Evolutionary conservation across 30 jellyfish, hydroid and myxozoan genomes (phyloP).

Genomic region (Cassiopea xamachana): DNA sequence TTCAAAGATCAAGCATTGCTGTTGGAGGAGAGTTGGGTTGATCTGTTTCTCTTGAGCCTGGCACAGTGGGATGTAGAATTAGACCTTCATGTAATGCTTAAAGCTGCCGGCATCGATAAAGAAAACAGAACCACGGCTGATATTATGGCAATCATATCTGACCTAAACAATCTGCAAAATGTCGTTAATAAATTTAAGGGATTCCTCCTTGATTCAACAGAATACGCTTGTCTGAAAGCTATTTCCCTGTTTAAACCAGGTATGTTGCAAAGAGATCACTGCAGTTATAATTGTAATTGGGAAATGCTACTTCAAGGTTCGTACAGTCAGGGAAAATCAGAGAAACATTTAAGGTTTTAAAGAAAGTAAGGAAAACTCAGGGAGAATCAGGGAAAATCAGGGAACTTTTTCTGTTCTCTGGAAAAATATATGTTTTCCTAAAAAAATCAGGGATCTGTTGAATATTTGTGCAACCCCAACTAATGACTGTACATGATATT

Average conservation of each 20-base stretch:
- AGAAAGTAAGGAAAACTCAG: no score
- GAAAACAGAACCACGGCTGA: conserved; percentile 44
- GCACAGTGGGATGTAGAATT: conserved; percentile 83
- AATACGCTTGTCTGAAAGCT: conserved; percentile 86
- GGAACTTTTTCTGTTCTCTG: no score
- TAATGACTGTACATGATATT: no score
- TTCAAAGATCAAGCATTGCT: conserved; percentile 85
- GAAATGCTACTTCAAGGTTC: no score
- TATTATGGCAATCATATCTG: conserved; percentile 64
- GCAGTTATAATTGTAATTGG: no score
- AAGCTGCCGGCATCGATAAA: conserved; percentile 57
- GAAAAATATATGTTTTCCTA: no score
- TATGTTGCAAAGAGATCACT: no score
- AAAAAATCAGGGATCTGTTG: no score
- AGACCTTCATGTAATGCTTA: conserved; percentile 64
- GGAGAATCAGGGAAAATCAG: no score
- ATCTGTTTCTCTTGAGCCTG: conserved; percentile 70
- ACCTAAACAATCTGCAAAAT: conserved; percentile 70
- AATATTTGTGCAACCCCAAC: no score
- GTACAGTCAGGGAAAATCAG: no score
- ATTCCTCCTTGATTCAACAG: conserved; percentile 75
- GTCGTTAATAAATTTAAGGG: conserved; percentile 64
- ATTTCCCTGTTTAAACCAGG: conserved; percentile 84
- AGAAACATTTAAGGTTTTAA: no score
- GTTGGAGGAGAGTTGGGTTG: conserved; percentile 90